Percentiles rank a stretch among this genome's conserved stretches.
Evolutionary conservation across 2,888 invertebrate genomes (phyloP).

Genomic region (Cantharis rufa): DNA sequence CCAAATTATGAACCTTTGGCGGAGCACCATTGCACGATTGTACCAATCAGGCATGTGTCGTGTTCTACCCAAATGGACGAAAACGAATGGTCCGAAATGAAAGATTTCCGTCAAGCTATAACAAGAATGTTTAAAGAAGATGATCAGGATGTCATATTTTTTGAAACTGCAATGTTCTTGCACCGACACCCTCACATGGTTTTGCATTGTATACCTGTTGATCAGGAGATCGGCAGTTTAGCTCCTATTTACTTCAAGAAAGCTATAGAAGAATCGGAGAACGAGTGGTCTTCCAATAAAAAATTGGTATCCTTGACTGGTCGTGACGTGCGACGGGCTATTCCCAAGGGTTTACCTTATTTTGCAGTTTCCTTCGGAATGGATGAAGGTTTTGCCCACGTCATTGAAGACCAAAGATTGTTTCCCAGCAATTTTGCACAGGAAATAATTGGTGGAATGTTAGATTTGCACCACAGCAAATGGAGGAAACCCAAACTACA

Average conservation of each 20-base stretch:
- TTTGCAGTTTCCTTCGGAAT: slow-evolving; percentile 93
- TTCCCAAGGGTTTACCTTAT: slow-evolving; percentile 94
- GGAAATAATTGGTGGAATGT: slow-evolving; percentile 94
- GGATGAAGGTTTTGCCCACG: slow-evolving; percentile 92
- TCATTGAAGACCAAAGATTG: slow-evolving; percentile 88
- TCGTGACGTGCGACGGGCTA: slow-evolving; percentile 75
- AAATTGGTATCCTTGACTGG: slow-evolving; percentile 76
- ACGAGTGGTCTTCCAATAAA: slow-evolving; percentile 94
- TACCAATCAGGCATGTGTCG: slow-evolving; percentile 79
- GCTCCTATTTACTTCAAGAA: slow-evolving; percentile 98
- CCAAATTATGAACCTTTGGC: slow-evolving; percentile 82
- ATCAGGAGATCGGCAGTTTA: slow-evolving; percentile 80
- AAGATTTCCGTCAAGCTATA: slow-evolving; percentile 77
- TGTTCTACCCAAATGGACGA: slow-evolving; percentile 88
- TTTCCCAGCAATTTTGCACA: slow-evolving; percentile 92
- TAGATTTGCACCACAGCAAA: slow-evolving; percentile 80
- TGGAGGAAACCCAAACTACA: slow-evolving; percentile 86
- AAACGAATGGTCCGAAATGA: slow-evolving; percentile 89
- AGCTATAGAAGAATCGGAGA: slow-evolving; percentile 92
- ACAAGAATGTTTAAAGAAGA: slow-evolving; percentile 75
- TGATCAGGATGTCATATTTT: slow-evolving; percentile 83
- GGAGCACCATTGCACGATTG: slow-evolving; percentile 83
- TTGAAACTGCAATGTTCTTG: slow-evolving; percentile 75
- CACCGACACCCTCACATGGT: slow-evolving; percentile 77
- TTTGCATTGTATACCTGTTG: slow-evolving; percentile 87